A percentile compares a stretch with the other conserved stretches of the same genome.
Evolutionary conservation across 2,797 vertebrate species (phyloP).

Genomic region (Kryptopterus vitreolus): DNA sequence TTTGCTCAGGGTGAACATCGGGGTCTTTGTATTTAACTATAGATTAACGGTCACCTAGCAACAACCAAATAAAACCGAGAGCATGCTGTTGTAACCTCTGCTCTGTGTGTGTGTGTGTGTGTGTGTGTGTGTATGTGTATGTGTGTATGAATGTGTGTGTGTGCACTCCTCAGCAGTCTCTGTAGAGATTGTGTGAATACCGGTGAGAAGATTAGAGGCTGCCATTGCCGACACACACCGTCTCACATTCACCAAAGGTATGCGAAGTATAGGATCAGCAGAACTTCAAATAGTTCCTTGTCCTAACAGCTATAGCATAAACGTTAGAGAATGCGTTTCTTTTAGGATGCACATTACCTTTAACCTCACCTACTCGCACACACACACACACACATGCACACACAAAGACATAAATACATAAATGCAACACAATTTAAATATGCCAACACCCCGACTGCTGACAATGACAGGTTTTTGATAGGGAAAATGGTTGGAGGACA

Average conservation of each 20-base stretch:
- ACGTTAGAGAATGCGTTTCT: constrained; percentile 38
- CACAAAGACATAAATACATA: not conserved
- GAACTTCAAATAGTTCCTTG: constrained; percentile 22
- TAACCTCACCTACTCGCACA: constrained; percentile 14
- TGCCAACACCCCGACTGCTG: constrained; percentile 32
- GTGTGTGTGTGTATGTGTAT: constrained; percentile 27
- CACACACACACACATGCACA: constrained; percentile 8
- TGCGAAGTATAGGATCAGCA: constrained; percentile 15
- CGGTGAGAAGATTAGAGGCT: constrained; percentile 14
- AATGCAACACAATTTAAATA: constrained; percentile 16
- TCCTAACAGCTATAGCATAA: constrained; percentile 23
- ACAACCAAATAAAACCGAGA: constrained; percentile 52
- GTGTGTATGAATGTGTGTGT: constrained; percentile 8
- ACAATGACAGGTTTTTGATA: constrained; percentile 49
- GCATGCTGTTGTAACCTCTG: constrained; percentile 42
- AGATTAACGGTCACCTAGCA: constrained; percentile 52
- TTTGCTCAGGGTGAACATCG: constrained; percentile 18
- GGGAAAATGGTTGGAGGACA: constrained; percentile 52
- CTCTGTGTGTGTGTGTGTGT: constrained; percentile 18
- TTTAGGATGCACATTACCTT: constrained; percentile 4
- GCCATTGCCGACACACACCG: not conserved
- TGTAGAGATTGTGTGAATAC: constrained; percentile 16
- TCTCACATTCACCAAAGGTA: not conserved
- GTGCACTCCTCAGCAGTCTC: not conserved
- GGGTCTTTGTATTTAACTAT: constrained; percentile 36